phyloP scores from a whole-genome alignment of 2,888 invertebrate genomes.

The Antheraea yamamai region DNA sequence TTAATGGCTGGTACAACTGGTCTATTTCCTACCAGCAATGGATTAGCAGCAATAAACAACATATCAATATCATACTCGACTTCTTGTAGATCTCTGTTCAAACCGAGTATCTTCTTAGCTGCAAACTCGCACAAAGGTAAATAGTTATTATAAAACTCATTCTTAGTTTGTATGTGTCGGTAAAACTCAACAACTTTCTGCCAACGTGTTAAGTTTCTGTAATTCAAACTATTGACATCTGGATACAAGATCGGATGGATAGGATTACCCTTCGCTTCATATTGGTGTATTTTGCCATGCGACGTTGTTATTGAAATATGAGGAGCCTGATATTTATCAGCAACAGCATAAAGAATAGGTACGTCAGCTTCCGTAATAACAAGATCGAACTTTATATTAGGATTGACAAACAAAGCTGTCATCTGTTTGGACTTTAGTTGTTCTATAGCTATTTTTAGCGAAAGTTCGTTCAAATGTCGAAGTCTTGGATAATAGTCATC shows the following conservation, averaged over 20 bases:
- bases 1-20: conserved; percentile 64
- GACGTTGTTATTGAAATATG: conserved; percentile 78
- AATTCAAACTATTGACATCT: conserved; percentile 70
- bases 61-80: conserved; percentile 73
- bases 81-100: conserved; percentile 60
- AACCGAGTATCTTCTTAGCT: conserved; percentile 61
- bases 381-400: conserved; percentile 78
- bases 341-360: conserved; percentile 73
- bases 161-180: conserved; percentile 56
- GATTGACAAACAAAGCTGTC: conserved; percentile 64
- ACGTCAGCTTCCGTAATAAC: conserved; percentile 80
- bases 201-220: conserved; percentile 66
- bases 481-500: conserved; percentile 62
- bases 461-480: conserved; percentile 57
- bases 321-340: conserved; percentile 78
- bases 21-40: conserved; percentile 63
- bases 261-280: conserved; percentile 78
- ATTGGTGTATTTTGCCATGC: conserved; percentile 71
- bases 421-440: conserved; percentile 70
- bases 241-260: conserved; percentile 77
- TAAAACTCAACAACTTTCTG: conserved; percentile 60
- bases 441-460: conserved; percentile 62
- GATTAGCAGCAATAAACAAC: conserved; percentile 66
- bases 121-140: conserved; percentile 63
- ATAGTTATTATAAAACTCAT: conserved; percentile 65